A percentile compares a stretch with the other conserved stretches of the same genome.
Conservation (phyloP, 2,888 invertebrate genomes). For the Hirudinaria manillensis region DNA sequence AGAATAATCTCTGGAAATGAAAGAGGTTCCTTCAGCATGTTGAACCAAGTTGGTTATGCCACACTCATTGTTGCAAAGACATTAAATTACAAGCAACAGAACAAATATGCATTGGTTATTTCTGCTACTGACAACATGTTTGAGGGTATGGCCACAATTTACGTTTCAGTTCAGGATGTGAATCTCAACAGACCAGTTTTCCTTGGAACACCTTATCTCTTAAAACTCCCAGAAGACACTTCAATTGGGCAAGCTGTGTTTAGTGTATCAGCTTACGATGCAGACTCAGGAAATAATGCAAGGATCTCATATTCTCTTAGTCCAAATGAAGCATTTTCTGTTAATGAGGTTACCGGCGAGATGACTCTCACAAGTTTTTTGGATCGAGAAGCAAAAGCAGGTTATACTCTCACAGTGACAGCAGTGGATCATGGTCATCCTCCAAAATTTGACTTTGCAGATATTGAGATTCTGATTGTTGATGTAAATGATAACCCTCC, state of each 20-base stretch:
- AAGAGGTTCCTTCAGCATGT: slow-evolving; percentile 69
- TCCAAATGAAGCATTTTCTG: slow-evolving; percentile 64
- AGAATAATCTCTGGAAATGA: slow-evolving; percentile 61
- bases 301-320: slow-evolving; percentile 56
- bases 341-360: slow-evolving; percentile 87
- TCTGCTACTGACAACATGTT: slow-evolving; percentile 85
- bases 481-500: slow-evolving; percentile 95
- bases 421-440: slow-evolving; percentile 88
- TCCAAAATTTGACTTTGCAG: slow-evolving; percentile 83
- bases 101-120: slow-evolving; percentile 62
- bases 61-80: slow-evolving; percentile 75
- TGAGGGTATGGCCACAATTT: slow-evolving; percentile 79
- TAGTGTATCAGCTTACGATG: slow-evolving; percentile 83
- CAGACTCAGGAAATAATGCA: slow-evolving; percentile 90
- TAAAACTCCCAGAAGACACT: slow-evolving; percentile 83
- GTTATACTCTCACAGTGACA: slow-evolving; percentile 78
- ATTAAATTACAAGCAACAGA: slow-evolving; percentile 84
- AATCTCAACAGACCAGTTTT: slow-evolving; percentile 89
- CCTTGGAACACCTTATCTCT: slow-evolving; percentile 83
- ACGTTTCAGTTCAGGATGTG: slow-evolving; percentile 86
- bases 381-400: slow-evolving; percentile 73
- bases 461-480: slow-evolving; percentile 85
- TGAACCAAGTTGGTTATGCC: slow-evolving; percentile 68
- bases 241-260: slow-evolving; percentile 83
- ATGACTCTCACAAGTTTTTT: slow-evolving; percentile 76